Evolutionary conservation across 2,888 invertebrate genomes (phyloP), one percentile per base, ranked within the genome.

Genomic region (Congeria kusceri): DNA sequence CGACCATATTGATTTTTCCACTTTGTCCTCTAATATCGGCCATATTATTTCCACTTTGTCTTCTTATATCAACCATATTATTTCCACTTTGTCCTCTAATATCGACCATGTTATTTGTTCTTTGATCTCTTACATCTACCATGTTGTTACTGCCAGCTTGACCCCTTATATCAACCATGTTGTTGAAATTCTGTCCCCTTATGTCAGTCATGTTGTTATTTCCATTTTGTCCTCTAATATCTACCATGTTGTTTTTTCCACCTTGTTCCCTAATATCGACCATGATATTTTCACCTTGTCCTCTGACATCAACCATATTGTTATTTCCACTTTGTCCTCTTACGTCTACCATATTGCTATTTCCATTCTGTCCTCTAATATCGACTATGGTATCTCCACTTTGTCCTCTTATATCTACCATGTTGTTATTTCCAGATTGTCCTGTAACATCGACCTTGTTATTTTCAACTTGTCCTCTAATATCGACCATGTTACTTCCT

Each of bases 231-330:
- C 39, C 25, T 53, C 53, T 53, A n/a, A 53, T 53, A 9, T 53
- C 53, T 9, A 11, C 18, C 20, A 53, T 23, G 53, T 53, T 53
- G 46, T 44, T 18, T 13, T 25, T 56, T 11, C 32, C 32, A 3
- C 57, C 11, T 56, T 57, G 39, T 25, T 5, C 53, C 7, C 65
- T 49, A 20, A 68, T 46, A 28, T 68, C 68, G n/a, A 68, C 68
- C 68, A 68, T 59, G 18, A 23, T 56, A 0, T 29, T 5, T 44
- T 20, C 62, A 56, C 11, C 5, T 25, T 25, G 23, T 5, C 25
- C 25, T 56, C 56, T 20, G 15, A 28, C n/a, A 20, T 29, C 29
- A 29, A 29, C n/a, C 29, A 63, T 63, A 47, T 63, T 56, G 11
- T n/a, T 20, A 27, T 18, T 47, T 11, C 59, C 29, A 5, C 49